These are phyloP conservation scores for Drosophila peninsularis DNA, from an alignment of 2,888 invertebrate species.

Conservation along the genomic window DNA sequence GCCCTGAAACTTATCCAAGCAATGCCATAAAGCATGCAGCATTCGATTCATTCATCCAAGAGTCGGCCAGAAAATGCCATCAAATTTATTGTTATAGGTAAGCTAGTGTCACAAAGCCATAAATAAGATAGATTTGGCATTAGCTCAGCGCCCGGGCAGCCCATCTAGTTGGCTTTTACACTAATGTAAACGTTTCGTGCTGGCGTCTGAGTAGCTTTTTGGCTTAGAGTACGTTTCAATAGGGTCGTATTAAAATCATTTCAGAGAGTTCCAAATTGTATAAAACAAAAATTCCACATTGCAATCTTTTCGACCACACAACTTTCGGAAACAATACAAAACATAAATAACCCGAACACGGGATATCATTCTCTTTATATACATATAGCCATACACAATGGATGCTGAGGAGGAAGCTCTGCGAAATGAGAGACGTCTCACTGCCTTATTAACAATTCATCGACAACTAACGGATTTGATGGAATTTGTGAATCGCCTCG, in stretches of 20 bases:
- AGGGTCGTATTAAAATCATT: not conserved
- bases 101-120: not conserved
- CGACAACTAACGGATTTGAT: not conserved
- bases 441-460: constrained; percentile 2
- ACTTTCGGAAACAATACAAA: not conserved
- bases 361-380: not conserved
- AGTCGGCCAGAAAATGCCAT: constrained; percentile 5
- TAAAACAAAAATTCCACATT: constrained; percentile 1
- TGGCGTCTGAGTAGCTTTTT: not conserved
- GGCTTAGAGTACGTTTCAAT: not conserved
- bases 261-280: constrained; percentile 12
- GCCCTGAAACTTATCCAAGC: constrained; percentile 16
- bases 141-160: not conserved
- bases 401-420: constrained; percentile 6
- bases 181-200: not conserved
- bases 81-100: constrained; percentile 30
- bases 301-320: not conserved
- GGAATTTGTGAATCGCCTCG: constrained; percentile 5
- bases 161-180: constrained; percentile 1
- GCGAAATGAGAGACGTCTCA: not conserved
- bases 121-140: constrained; percentile 14
- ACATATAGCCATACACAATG: not conserved
- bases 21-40: constrained; percentile 8
- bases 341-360: not conserved
- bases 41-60: constrained; percentile 14